Evolutionary conservation across 1,140 invertebrate species (phyloP).

Genomic region (Whitmania pigra): DNA sequence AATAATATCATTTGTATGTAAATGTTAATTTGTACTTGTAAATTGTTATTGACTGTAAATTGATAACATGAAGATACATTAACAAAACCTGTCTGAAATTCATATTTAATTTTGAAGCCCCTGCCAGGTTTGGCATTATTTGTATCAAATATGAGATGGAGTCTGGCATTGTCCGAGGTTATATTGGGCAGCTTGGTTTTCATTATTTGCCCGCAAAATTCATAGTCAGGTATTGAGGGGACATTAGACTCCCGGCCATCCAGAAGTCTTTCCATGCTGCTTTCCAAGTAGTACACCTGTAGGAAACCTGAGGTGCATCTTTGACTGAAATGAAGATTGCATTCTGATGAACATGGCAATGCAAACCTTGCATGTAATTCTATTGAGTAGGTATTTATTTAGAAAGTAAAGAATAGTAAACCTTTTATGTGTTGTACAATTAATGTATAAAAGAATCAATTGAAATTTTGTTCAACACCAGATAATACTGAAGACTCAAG

Average conservation of each 20-base stretch:
- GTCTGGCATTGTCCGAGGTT: constrained; percentile 71
- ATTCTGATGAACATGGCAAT: not conserved
- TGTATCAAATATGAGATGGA: constrained; percentile 79
- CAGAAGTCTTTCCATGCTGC: not conserved
- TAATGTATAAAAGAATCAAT: no score
- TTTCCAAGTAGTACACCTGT: not conserved
- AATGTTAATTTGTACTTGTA: no score
- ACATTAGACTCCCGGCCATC: not conserved
- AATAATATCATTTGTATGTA: no score
- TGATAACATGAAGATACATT: not conserved
- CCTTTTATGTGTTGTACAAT: no score
- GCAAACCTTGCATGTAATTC: not conserved
- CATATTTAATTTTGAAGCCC: constrained; percentile 80
- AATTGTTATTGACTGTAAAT: not conserved
- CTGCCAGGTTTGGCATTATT: constrained; percentile 51
- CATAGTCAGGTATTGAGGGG: constrained; percentile 58
- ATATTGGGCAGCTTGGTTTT: constrained; percentile 36
- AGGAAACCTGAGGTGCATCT: constrained; percentile 8
- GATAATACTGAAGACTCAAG: no score
- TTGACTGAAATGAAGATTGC: not conserved
- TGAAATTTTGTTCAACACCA: no score
- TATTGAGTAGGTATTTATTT: no score
- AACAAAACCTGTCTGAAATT: constrained; percentile 64
- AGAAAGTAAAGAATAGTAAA: no score
- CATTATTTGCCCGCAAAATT: constrained; percentile 59